Evolutionary conservation across 1,140 invertebrate genomes (phyloP).

Genomic region (Drosophila santomea): DNA sequence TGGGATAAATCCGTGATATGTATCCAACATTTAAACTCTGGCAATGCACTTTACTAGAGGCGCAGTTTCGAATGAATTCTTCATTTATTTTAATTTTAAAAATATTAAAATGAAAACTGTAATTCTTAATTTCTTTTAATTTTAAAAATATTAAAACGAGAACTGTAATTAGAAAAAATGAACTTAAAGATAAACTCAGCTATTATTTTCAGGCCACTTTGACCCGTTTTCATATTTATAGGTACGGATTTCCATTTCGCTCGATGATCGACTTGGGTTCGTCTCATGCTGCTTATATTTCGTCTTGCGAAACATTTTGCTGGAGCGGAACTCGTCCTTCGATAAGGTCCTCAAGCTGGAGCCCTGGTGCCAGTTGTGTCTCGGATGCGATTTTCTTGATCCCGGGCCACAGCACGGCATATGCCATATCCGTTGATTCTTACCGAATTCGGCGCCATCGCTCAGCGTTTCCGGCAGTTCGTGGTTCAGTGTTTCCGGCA

Average conservation of each 20-base stretch:
- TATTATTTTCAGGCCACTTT: background rate
- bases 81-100: background rate
- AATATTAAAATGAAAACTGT: too few species aligned
- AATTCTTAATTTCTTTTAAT: too few species aligned
- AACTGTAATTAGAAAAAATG: background rate
- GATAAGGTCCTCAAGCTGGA: slow-evolving; percentile 71
- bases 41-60: background rate
- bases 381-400: background rate
- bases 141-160: background rate
- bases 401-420: slow-evolving; percentile 87
- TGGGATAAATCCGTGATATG: background rate
- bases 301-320: slow-evolving; percentile 30
- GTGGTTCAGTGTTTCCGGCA: slow-evolving; percentile 93
- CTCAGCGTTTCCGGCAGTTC: slow-evolving; percentile 93
- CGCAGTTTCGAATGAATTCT: background rate
- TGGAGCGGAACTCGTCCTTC: slow-evolving; percentile 86
- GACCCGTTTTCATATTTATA: background rate
- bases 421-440: slow-evolving; percentile 91
- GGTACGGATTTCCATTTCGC: slow-evolving; percentile 18
- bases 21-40: background rate
- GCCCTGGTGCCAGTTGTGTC: slow-evolving; percentile 46
- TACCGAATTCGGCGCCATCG: slow-evolving; percentile 93
- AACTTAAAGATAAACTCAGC: background rate
- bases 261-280: background rate
- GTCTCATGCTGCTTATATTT: background rate